These are phyloP conservation scores for Amiota minor DNA, from an alignment of 2,888 invertebrate species.

Conservation along the genomic window DNA sequence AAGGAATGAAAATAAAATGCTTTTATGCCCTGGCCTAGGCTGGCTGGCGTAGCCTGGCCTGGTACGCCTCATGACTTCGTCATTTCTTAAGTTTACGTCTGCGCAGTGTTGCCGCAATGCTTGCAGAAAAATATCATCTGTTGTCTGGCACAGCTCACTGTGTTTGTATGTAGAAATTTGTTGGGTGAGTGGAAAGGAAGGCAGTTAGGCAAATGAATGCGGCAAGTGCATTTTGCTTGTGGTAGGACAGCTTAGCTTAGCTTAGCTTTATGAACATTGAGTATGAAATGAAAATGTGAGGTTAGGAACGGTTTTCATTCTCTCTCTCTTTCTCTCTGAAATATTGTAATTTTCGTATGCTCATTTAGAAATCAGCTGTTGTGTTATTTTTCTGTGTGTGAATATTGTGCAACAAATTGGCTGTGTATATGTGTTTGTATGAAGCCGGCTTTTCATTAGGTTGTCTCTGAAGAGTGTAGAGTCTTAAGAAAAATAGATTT, in stretches of 20 bases:
- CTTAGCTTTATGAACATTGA: background rate
- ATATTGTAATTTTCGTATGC: conserved; percentile 41
- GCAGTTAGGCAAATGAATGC: conserved; percentile 30
- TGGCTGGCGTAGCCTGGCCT: too few relatives aligned
- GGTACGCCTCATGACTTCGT: conserved; percentile 19
- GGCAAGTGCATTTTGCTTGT: conserved; percentile 63
- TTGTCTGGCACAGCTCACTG: conserved; percentile 42
- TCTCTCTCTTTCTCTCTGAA: conserved; percentile 48
- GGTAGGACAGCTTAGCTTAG: conserved; percentile 60
- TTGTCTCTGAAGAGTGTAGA: too few relatives aligned
- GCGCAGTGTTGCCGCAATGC: conserved; percentile 29
- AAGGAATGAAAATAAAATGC: conserved; percentile 33
- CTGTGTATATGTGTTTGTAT: conserved; percentile 35
- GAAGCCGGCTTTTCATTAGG: conserved; percentile 17
- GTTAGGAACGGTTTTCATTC: conserved; percentile 23
- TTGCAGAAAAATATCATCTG: conserved; percentile 55
- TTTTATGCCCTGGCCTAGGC: background rate
- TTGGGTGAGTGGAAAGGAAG: conserved; percentile 34
- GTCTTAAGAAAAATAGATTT: too few relatives aligned
- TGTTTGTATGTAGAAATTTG: conserved; percentile 31
- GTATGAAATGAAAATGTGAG: conserved; percentile 9
- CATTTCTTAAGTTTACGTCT: conserved; percentile 38
- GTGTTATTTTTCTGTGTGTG: conserved; percentile 44
- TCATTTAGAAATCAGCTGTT: conserved; percentile 17
- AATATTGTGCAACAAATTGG: conserved; percentile 60